These are phyloP conservation scores for Germaria angustata DNA, from an alignment of 2,888 invertebrate genomes.

Conservation along the genomic window DNA sequence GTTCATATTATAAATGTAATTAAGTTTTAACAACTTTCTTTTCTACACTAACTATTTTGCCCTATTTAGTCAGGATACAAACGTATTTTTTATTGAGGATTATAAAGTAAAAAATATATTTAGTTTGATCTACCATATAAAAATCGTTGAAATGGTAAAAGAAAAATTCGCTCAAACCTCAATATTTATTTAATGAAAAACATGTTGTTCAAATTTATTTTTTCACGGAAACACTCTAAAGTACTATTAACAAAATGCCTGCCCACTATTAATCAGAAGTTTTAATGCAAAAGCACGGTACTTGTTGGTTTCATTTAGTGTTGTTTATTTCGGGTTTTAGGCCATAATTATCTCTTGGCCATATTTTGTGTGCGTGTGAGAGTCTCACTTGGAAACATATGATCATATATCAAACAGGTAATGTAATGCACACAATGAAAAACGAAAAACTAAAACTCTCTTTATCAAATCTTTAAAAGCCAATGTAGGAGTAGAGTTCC, in stretches of 20 bases:
- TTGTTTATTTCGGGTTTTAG: not conserved
- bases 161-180: no score
- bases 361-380: not conserved
- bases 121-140: no score
- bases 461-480: slow-evolving; percentile 10
- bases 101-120: no score
- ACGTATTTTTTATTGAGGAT: no score
- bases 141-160: no score
- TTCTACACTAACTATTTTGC: no score
- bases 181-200: not conserved
- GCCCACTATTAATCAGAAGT: slow-evolving; percentile 29
- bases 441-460: slow-evolving; percentile 1
- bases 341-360: slow-evolving; percentile 1
- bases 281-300: slow-evolving; percentile 18
- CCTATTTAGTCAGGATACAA: no score
- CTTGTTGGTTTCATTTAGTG: slow-evolving; percentile 1
- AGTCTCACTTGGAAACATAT: not conserved
- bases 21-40: no score
- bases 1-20: no score
- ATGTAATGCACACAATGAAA: not conserved
- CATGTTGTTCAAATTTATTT: not conserved
- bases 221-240: not conserved
- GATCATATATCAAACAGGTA: slow-evolving; percentile 44
- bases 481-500: slow-evolving; percentile 28
- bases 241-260: not conserved